phyloP scores from a whole-genome alignment of 2,113 vertebrate genomes.

The Ranitomeya imitator region DNA sequence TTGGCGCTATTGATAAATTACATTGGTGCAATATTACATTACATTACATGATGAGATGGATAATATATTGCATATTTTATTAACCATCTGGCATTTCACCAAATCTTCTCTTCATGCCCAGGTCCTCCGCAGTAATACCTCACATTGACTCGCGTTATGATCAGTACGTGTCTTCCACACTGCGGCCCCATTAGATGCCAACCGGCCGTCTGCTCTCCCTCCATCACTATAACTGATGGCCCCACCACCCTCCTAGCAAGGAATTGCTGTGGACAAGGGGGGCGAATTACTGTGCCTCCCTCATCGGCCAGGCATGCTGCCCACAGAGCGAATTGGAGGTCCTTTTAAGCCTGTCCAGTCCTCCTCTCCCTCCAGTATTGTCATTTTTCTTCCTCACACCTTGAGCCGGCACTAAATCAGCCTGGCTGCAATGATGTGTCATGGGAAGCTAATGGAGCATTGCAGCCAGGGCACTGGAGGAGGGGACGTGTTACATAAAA shows the following conservation, averaged over 20 bases:
- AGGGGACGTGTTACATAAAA: conserved; percentile 25
- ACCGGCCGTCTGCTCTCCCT: neutral
- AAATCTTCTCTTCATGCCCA: neutral
- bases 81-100: neutral
- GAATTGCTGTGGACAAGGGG: neutral
- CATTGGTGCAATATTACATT: neutral
- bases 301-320: neutral
- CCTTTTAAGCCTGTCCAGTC: neutral
- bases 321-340: conserved; percentile 1
- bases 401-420: conserved; percentile 40
- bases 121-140: neutral
- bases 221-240: neutral
- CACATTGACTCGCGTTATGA: neutral
- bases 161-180: neutral
- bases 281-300: neutral
- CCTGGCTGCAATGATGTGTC: conserved; percentile 39
- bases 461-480: conserved; percentile 34
- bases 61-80: neutral
- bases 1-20: too few relatives aligned
- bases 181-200: neutral
- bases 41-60: neutral
- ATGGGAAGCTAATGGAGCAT: conserved; percentile 53
- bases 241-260: neutral
- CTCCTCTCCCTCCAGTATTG: neutral
- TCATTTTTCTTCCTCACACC: conserved; percentile 37